These are phyloP conservation scores for Platygyra sinensis DNA, from an alignment of 64 coral and sea anemone species.

Conservation along the genomic window DNA sequence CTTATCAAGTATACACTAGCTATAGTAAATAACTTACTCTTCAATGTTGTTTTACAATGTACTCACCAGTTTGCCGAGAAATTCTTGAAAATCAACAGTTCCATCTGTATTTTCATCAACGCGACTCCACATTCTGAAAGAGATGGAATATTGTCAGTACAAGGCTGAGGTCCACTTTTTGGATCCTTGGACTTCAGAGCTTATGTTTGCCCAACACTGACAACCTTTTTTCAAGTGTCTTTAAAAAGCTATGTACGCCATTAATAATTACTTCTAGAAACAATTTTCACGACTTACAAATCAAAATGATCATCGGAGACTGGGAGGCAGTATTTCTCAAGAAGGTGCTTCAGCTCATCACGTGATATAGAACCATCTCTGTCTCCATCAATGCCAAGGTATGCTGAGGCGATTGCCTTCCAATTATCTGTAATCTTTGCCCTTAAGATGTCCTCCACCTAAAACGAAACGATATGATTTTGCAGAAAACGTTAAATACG, in stretches of 20 bases:
- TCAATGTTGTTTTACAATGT: too few species aligned
- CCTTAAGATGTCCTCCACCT: conserved; percentile 96
- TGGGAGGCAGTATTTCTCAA: conserved; percentile 94
- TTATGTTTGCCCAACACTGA: neutral
- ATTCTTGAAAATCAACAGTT: conserved; percentile 89
- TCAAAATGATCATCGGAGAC: conserved; percentile 97
- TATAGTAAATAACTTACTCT: neutral
- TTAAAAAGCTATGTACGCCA: too few species aligned
- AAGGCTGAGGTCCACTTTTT: neutral
- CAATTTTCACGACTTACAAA: conserved; percentile 61
- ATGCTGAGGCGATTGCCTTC: conserved; percentile 86
- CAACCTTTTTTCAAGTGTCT: too few species aligned
- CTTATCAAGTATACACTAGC: neutral
- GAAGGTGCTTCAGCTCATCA: conserved; percentile 68
- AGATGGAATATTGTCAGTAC: neutral
- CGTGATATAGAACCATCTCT: conserved; percentile 83
- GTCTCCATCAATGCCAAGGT: conserved; percentile 79
- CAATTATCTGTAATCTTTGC: conserved; percentile 95
- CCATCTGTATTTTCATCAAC: conserved; percentile 84
- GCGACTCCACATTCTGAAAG: conserved; percentile 85
- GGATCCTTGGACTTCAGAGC: neutral
- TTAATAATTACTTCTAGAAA: too few species aligned
- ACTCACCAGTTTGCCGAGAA: conserved; percentile 89
- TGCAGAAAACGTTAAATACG: neutral
- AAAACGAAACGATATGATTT: neutral